phyloP scores from a whole-genome alignment of 2,113 vertebrate genomes.

The Toxostoma redivivum region DNA sequence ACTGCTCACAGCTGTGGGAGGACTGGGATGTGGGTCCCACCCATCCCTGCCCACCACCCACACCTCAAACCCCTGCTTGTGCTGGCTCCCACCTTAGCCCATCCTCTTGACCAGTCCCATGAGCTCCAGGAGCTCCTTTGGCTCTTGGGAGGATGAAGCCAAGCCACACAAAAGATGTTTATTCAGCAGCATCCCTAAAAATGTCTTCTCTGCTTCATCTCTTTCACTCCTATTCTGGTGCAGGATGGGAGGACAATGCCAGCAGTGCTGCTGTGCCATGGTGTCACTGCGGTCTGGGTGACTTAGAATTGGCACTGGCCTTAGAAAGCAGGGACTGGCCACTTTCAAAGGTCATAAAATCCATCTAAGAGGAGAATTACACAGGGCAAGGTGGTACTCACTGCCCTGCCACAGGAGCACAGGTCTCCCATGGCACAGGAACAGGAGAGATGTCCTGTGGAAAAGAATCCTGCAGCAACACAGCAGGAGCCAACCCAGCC shows the following conservation, averaged over 20 bases:
- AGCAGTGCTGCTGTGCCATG: not conserved
- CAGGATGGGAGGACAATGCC: accelerated
- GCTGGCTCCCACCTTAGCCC: not conserved
- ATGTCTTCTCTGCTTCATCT: not conserved
- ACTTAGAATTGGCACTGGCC: not conserved
- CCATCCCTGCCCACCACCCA: not conserved
- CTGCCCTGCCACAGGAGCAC: not conserved
- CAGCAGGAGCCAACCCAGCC: not conserved
- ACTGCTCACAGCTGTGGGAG: not conserved
- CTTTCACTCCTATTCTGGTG: accelerated
- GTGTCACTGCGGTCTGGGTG: not conserved
- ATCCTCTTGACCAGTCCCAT: not conserved
- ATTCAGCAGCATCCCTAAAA: not conserved
- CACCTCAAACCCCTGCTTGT: accelerated
- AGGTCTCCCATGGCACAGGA: not conserved
- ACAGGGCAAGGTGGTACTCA: not conserved
- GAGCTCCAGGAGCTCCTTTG: not conserved
- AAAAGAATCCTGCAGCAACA: not conserved
- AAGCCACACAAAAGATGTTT: not conserved
- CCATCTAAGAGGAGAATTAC: not conserved
- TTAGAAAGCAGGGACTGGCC: not conserved
- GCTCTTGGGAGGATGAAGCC: not conserved
- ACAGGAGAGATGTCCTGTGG: not conserved
- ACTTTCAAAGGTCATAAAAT: not conserved
- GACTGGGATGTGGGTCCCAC: not conserved